Conservation (phyloP, 2,113 vertebrate species). For the Fregata magnificens region DNA sequence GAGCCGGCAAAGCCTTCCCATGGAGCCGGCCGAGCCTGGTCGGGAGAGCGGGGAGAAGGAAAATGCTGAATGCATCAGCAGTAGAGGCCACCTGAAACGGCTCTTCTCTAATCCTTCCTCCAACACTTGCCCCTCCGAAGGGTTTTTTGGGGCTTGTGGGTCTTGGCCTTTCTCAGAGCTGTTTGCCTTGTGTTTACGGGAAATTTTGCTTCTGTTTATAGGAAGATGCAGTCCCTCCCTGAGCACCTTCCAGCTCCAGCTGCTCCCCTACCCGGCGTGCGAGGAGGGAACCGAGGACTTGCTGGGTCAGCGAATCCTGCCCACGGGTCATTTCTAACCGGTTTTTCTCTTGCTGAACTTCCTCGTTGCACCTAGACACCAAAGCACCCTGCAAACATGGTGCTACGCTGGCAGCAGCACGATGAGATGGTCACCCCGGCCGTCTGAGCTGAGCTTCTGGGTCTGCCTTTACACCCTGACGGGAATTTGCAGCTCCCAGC, state of each 20-base stretch:
- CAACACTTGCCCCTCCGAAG: neutral
- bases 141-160: neutral
- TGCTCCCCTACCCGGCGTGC: neutral
- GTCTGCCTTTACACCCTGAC: neutral
- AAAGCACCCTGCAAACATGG: neutral
- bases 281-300: neutral
- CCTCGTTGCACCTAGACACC: neutral
- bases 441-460: neutral
- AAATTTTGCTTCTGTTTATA: neutral
- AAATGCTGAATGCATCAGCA: neutral
- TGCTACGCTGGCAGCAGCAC: neutral
- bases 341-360: neutral
- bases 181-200: neutral
- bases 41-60: neutral
- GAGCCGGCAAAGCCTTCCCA: neutral
- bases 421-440: neutral
- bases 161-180: neutral
- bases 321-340: rapidly evolving
- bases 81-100: neutral
- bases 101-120: neutral
- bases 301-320: neutral
- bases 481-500: neutral
- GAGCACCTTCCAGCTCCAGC: neutral
- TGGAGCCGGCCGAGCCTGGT: neutral
- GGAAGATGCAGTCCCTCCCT: neutral